Evolutionary conservation across 2,888 invertebrate genomes (phyloP).

Genomic region (Drosophila leonis): DNA sequence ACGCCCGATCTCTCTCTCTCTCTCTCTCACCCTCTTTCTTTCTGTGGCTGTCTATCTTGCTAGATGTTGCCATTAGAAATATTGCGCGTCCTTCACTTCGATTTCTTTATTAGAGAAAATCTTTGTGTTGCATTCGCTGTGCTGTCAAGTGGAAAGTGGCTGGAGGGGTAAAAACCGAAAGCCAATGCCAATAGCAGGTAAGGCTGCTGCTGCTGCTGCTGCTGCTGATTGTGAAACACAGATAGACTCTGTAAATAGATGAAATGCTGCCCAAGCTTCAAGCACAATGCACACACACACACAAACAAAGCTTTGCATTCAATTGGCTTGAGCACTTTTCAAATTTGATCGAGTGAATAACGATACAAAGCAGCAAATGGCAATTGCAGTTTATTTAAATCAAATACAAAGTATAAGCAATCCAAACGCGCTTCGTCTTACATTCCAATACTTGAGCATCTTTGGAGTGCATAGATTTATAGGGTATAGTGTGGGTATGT

Average conservation of each 20-base stretch:
- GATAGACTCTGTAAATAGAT: conserved; percentile 75
- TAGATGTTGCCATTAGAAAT: conserved; percentile 68
- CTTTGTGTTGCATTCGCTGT: conserved; percentile 57
- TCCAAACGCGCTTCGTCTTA: not conserved
- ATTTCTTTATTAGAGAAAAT: conserved; percentile 76
- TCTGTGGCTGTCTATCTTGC: conserved; percentile 5
- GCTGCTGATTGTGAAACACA: conserved; percentile 59
- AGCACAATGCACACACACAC: conserved; percentile 28
- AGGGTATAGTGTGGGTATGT: not conserved
- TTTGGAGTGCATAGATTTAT: not conserved
- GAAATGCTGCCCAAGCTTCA: conserved; percentile 60
- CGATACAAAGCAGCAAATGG: conserved; percentile 63
- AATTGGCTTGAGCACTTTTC: conserved; percentile 74
- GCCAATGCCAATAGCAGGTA: conserved; percentile 52
- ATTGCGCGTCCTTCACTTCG: conserved; percentile 68
- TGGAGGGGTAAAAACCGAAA: not conserved
- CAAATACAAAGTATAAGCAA: conserved; percentile 26
- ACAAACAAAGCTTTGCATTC: conserved; percentile 35
- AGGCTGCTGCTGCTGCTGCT: conserved; percentile 41
- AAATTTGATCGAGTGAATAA: conserved; percentile 75
- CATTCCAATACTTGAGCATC: not conserved
- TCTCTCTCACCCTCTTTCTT: not conserved
- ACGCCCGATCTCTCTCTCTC: not conserved
- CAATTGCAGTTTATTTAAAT: conserved; percentile 54
- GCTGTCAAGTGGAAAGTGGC: conserved; percentile 58